A percentile compares a stretch with the other conserved stretches of the same genome.
Conservation (phyloP, 2,888 invertebrate species). For the Maniola hyperantus region DNA sequence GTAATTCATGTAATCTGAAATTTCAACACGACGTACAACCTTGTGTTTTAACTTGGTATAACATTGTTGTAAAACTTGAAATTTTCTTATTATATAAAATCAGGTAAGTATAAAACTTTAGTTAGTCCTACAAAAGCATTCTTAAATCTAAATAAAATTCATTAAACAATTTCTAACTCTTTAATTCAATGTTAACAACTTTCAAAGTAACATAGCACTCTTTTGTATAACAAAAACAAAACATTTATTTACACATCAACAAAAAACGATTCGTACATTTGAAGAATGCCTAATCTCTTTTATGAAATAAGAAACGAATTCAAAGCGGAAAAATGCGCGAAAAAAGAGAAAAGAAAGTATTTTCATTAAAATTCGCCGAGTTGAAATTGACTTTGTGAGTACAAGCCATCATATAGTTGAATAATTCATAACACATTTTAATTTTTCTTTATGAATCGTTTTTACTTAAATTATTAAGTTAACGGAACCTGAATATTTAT, state of each 20-base stretch:
- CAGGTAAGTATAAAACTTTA: neutral
- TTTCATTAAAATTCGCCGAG: slow-evolving; percentile 51
- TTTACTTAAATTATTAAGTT: slow-evolving; percentile 27
- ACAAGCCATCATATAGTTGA: slow-evolving; percentile 41
- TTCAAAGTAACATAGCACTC: slow-evolving; percentile 12
- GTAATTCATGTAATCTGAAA: neutral
- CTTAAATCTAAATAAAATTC: neutral
- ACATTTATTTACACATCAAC: slow-evolving; percentile 21
- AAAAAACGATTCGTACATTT: slow-evolving; percentile 41
- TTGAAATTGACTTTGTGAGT: slow-evolving; percentile 44
- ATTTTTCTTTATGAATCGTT: slow-evolving; percentile 35
- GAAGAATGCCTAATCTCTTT: slow-evolving; percentile 63
- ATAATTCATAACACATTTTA: slow-evolving; percentile 43
- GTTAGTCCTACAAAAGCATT: neutral
- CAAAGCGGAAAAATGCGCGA: slow-evolving; percentile 54
- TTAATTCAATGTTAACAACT: slow-evolving; percentile 1
- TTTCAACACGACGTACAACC: neutral
- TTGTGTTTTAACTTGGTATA: neutral
- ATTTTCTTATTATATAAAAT: too few species aligned
- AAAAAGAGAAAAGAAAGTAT: slow-evolving; percentile 53
- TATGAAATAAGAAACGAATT: slow-evolving; percentile 55
- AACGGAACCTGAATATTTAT: slow-evolving; percentile 11
- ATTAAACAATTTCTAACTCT: slow-evolving; percentile 3
- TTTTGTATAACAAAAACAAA: slow-evolving; percentile 15
- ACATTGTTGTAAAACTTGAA: neutral